Percentiles rank a stretch among this genome's conserved stretches.
Conservation (phyloP, 1,140 invertebrate species). For the Pollicipes pollicipes region DNA sequence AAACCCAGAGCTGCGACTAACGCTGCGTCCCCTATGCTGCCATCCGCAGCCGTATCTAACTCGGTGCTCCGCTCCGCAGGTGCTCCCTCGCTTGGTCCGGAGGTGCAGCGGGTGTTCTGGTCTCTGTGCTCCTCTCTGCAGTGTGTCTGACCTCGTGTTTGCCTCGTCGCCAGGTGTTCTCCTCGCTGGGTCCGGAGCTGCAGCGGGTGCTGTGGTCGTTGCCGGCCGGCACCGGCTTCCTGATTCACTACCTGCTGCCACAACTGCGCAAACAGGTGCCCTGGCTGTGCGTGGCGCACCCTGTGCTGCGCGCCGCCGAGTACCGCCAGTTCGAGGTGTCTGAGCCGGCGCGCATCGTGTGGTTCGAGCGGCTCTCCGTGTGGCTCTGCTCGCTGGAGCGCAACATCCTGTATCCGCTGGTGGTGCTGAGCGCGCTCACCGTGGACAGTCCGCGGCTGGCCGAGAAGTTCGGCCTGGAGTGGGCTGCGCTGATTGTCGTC, state of each 20-base stretch:
- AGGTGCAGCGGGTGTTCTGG: no score
- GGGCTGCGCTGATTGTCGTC: slow-evolving; percentile 67
- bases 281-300: slow-evolving; percentile 83
- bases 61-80: no score
- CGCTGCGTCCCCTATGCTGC: no score
- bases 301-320: slow-evolving; percentile 67
- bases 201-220: slow-evolving; percentile 63
- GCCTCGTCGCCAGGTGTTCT: not conserved
- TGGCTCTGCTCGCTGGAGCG: slow-evolving; percentile 80
- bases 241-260: slow-evolving; percentile 81
- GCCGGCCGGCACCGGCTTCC: slow-evolving; percentile 59
- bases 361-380: slow-evolving; percentile 82
- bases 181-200: slow-evolving; percentile 60
- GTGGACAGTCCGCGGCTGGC: slow-evolving; percentile 65
- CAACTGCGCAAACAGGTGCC: slow-evolving; percentile 90
- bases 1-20: no score
- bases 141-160: no score
- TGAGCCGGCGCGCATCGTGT: slow-evolving; percentile 71
- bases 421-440: slow-evolving; percentile 74
- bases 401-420: slow-evolving; percentile 76
- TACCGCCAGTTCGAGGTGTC: slow-evolving; percentile 72
- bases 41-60: no score
- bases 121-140: no score
- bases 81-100: no score
- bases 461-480: slow-evolving; percentile 30